A percentile compares a stretch with the other conserved stretches of the same genome.
Evolutionary conservation across 1,140 invertebrate species (phyloP).

Genomic region (Leucophenga varia): DNA sequence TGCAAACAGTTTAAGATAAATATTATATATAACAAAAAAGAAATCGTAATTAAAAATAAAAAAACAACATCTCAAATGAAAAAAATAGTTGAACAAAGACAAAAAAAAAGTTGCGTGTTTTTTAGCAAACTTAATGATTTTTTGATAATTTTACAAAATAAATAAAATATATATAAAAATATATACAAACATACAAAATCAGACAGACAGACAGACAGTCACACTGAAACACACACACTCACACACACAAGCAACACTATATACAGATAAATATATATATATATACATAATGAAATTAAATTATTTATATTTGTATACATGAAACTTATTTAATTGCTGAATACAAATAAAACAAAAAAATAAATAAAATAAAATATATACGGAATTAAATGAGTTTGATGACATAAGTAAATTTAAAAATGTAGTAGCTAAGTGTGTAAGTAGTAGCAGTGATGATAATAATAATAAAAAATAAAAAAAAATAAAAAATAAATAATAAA

Average conservation of each 20-base stretch:
- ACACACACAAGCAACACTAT: constrained; percentile 15
- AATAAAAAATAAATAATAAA: constrained; percentile 14
- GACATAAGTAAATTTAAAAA: constrained; percentile 22
- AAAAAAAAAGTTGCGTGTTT: constrained; percentile 24
- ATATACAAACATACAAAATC: constrained; percentile 19
- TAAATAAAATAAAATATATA: constrained; percentile 4
- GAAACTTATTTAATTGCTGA: constrained; percentile 1
- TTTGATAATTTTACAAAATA: constrained; percentile 50
- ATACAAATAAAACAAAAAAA: constrained; percentile 6
- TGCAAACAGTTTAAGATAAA: constrained; percentile 52
- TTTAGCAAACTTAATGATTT: constrained; percentile 47
- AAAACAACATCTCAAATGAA: constrained; percentile 18
- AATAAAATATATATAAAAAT: not conserved
- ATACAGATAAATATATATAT: constrained; percentile 49
- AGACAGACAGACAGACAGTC: constrained; percentile 11
- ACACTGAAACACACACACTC: too few species aligned
- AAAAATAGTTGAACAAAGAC: constrained; percentile 15
- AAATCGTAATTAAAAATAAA: constrained; percentile 27
- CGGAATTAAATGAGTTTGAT: constrained; percentile 12
- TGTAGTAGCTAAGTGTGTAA: constrained; percentile 40
- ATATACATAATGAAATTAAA: constrained; percentile 44
- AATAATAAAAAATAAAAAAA: constrained; percentile 37
- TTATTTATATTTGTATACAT: constrained; percentile 37
- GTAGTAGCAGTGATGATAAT: constrained; percentile 52
- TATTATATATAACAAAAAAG: constrained; percentile 12